Conservation (phyloP, 2,113 vertebrate species). For the Corythornis vintsioides region DNA sequence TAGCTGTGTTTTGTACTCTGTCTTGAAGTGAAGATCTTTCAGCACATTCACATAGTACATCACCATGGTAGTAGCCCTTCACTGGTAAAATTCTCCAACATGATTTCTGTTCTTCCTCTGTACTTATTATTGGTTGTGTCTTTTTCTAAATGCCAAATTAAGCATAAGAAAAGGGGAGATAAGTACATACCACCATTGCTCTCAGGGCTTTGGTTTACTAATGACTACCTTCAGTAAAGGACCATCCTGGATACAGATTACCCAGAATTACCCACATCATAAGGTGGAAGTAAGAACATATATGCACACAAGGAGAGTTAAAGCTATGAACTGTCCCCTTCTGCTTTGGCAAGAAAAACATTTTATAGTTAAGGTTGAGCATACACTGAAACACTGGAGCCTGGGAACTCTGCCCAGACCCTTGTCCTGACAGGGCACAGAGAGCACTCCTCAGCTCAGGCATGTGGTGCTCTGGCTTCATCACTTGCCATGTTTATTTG, state of each 20-base stretch:
- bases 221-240: neutral
- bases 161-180: neutral
- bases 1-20: neutral
- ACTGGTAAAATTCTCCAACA: neutral
- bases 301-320: rapidly evolving
- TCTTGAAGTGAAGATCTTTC: neutral
- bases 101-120: neutral
- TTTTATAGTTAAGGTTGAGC: neutral
- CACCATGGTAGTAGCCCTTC: neutral
- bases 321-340: neutral
- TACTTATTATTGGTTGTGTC: neutral
- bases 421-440: neutral
- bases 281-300: neutral
- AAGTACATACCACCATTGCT: neutral
- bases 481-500: neutral
- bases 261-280: neutral
- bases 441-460: neutral
- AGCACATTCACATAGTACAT: neutral
- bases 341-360: neutral
- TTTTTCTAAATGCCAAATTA: neutral
- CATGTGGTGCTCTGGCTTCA: neutral
- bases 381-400: neutral
- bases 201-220: neutral
- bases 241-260: neutral
- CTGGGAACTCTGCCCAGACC: neutral